Conservation (phyloP, 2,888 invertebrate genomes). For the Spodoptera littoralis region DNA sequence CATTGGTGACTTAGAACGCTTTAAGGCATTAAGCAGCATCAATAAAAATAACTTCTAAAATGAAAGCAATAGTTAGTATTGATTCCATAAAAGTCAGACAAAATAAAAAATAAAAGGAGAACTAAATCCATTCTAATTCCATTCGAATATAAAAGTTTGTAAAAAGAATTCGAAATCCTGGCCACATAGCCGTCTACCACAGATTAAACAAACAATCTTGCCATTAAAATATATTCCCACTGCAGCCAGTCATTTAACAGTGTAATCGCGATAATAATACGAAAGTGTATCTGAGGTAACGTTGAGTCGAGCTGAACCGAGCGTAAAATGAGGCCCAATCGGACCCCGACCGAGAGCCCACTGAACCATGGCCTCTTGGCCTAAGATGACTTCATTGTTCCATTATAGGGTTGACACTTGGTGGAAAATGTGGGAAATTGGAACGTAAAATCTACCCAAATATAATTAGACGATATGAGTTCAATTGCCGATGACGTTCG, state of each 20-base stretch:
- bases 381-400: constrained; percentile 59
- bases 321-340: constrained; percentile 66
- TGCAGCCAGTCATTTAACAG: constrained; percentile 61
- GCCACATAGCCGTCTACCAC: constrained; percentile 6
- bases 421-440: constrained; percentile 28
- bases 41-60: too few species aligned
- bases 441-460: background rate
- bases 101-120: too few species aligned
- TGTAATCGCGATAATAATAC: constrained; percentile 65
- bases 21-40: too few species aligned
- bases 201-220: constrained; percentile 41
- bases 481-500: too few species aligned
- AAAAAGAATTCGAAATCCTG: too few species aligned
- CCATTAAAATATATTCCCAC: constrained; percentile 49
- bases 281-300: constrained; percentile 66
- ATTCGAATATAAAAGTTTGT: too few species aligned
- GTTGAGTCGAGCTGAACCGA: constrained; percentile 44
- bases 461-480: too few species aligned
- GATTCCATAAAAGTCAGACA: too few species aligned
- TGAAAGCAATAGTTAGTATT: too few species aligned
- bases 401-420: constrained; percentile 28
- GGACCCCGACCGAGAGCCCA: constrained; percentile 51
- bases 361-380: constrained; percentile 62
- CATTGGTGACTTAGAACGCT: too few species aligned
- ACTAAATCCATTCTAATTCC: background rate